Evolutionary conservation across 2,888 invertebrate species (phyloP).

Genomic region (Zelleria hepariella): DNA sequence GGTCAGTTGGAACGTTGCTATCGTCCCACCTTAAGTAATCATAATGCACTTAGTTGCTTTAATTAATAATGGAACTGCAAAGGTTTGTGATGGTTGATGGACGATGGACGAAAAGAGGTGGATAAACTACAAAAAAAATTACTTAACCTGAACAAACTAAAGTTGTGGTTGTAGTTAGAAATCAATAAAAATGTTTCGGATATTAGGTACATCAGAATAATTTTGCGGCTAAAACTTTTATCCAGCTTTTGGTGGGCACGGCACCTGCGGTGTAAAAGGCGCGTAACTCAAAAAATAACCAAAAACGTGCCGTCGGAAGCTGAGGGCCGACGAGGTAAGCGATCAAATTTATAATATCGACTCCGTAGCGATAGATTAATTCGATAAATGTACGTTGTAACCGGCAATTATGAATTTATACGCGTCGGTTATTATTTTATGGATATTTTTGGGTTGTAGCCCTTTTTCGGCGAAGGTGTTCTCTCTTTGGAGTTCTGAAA

Average conservation of each 20-base stretch:
- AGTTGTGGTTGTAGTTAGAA: no score
- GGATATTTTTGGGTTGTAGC: conserved; percentile 17
- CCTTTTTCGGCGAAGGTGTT: background rate
- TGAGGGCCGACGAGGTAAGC: background rate
- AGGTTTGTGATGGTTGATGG: no score
- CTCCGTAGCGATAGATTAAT: conserved; percentile 6
- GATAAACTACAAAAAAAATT: no score
- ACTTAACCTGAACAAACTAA: no score
- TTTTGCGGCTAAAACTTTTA: background rate
- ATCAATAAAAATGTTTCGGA: no score
- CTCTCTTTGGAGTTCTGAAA: background rate
- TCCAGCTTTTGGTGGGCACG: background rate
- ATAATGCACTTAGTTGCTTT: no score
- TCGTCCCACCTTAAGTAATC: no score
- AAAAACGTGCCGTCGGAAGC: background rate
- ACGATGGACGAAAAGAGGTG: no score
- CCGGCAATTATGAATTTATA: conserved; percentile 52
- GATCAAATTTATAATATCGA: background rate
- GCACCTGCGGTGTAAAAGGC: background rate
- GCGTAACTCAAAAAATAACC: background rate
- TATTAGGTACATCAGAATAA: no score
- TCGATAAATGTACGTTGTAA: conserved; percentile 14
- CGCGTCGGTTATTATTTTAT: conserved; percentile 27
- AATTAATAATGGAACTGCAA: no score
- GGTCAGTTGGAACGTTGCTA: no score